Percentiles rank a stretch among this genome's conserved stretches.
Conservation (phyloP, 2,113 vertebrate species). For the Nesoenas mayeri region DNA sequence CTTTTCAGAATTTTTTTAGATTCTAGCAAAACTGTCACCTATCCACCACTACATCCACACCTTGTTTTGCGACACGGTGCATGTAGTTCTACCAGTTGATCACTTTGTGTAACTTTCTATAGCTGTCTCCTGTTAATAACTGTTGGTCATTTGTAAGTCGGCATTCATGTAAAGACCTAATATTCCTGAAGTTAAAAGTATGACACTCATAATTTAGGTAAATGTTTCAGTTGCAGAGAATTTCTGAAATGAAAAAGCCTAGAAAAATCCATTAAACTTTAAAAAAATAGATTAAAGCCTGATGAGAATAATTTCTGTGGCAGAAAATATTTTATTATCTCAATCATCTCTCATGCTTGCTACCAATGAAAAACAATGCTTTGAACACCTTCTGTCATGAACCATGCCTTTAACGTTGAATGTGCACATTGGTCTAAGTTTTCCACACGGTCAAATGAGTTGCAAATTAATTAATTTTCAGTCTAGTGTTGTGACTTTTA, state of each 20-base stretch:
- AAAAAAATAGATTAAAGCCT: background rate
- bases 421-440: background rate
- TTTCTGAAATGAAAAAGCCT: background rate
- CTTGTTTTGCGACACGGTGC: background rate
- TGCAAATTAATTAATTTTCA: background rate
- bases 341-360: background rate
- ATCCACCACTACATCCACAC: background rate
- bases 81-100: background rate
- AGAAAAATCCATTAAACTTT: background rate
- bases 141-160: background rate
- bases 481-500: background rate
- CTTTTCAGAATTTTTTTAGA: background rate
- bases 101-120: background rate
- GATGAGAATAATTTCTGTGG: background rate
- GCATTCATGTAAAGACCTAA: background rate
- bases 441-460: background rate
- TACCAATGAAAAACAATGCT: background rate
- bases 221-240: background rate
- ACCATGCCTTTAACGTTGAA: background rate
- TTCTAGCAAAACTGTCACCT: background rate
- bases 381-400: background rate
- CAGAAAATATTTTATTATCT: background rate
- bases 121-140: background rate
- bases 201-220: background rate
- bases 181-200: background rate